Percentiles rank a stretch among this genome's conserved stretches.
These are phyloP conservation scores for Petrocephalus schoutedeni DNA, from an alignment of 2,797 vertebrate genomes.

Conservation along the genomic window DNA sequence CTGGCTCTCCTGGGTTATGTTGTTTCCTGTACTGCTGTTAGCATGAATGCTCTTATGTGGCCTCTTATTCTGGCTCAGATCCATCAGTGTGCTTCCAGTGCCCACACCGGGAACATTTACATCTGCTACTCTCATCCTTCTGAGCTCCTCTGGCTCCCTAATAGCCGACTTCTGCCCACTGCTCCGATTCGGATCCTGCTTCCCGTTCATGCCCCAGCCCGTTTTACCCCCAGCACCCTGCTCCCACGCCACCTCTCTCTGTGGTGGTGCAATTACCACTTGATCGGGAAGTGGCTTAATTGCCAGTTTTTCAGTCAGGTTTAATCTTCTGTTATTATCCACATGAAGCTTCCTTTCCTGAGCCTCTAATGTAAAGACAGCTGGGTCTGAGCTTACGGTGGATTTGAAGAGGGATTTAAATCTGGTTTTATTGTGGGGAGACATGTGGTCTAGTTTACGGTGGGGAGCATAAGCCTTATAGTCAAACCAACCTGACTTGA, in stretches of 20 bases:
- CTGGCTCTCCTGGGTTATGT: neutral
- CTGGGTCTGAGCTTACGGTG: neutral
- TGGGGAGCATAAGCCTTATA: slow-evolving; percentile 12
- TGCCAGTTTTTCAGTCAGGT: neutral
- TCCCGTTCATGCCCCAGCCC: neutral
- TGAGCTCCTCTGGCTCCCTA: neutral
- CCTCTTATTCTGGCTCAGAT: slow-evolving; percentile 31
- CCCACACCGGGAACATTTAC: neutral
- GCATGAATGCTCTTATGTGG: slow-evolving; percentile 34
- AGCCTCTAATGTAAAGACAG: slow-evolving; percentile 7
- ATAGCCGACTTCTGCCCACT: neutral
- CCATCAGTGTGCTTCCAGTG: slow-evolving; percentile 20
- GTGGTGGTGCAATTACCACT: neutral
- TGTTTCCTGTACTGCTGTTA: slow-evolving; percentile 31
- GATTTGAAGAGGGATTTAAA: neutral
- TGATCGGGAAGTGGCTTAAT: neutral
- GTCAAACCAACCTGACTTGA: neutral
- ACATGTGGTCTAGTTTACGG: neutral
- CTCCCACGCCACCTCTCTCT: neutral
- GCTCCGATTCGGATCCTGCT: neutral
- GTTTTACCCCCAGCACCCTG: slow-evolving; percentile 20
- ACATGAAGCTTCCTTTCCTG: neutral
- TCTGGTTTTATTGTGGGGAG: neutral
- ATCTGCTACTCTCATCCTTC: neutral
- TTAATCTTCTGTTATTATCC: slow-evolving; percentile 3